Evolutionary conservation across 2,888 invertebrate species (phyloP).

Genomic region (Bimastos eiseni): DNA sequence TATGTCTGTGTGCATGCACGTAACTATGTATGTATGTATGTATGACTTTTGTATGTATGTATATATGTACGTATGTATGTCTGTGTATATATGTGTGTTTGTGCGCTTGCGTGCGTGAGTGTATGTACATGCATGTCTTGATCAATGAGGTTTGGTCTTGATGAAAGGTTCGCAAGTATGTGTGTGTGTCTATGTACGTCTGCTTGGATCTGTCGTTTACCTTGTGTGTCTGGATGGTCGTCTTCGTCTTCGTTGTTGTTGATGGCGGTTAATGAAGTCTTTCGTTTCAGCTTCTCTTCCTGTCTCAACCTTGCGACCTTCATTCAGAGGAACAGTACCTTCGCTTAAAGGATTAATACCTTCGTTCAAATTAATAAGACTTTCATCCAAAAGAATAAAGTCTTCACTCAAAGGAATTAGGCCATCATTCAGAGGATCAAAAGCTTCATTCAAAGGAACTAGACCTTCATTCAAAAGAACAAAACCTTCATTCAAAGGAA

Average conservation of each 20-base stretch:
- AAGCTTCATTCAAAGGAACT: no score
- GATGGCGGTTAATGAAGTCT: background rate
- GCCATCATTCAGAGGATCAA: background rate
- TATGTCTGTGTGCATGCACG: background rate
- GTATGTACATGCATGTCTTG: background rate
- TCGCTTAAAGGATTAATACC: background rate
- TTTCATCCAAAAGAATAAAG: no score
- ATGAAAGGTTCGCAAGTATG: background rate
- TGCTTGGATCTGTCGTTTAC: background rate
- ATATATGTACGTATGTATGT: background rate
- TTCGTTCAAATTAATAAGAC: background rate
- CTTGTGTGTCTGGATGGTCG: conserved; percentile 4
- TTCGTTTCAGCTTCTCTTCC: conserved; percentile 13
- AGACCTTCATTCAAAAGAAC: no score
- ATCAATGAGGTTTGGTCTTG: no score
- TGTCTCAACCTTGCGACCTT: conserved; percentile 13
- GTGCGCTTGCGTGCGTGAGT: background rate
- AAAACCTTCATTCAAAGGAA: no score
- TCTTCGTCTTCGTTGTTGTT: background rate
- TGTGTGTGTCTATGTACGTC: background rate
- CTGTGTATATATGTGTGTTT: background rate
- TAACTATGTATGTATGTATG: background rate
- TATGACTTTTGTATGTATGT: background rate
- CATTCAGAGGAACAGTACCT: background rate
- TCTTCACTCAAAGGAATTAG: background rate